Evolutionary conservation across 2,888 invertebrate genomes (phyloP).

Genomic region (Lepeophtheirus nordmannii): DNA sequence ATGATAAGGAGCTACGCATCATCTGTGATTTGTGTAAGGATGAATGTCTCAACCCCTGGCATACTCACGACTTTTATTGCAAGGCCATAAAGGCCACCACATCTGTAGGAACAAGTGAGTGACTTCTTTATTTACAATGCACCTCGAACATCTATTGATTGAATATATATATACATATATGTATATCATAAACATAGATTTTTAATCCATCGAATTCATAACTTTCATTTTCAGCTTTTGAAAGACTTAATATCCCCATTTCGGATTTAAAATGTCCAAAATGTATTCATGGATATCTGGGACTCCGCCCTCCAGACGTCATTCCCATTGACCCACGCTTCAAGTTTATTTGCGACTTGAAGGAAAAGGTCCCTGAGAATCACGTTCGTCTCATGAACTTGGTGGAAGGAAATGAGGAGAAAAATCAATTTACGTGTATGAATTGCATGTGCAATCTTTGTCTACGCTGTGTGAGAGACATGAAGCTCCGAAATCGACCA

Average conservation of each 20-base stretch:
- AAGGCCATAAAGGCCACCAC: slow-evolving; percentile 2
- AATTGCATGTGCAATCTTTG: neutral
- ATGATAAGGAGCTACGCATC: neutral
- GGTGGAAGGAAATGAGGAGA: neutral
- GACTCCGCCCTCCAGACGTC: neutral
- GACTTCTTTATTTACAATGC: too few species aligned
- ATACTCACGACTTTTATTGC: neutral
- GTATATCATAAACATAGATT: too few species aligned
- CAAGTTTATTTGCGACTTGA: neutral
- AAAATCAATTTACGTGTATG: neutral
- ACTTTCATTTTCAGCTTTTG: neutral
- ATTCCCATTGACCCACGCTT: slow-evolving; percentile 1
- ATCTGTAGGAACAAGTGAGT: neutral
- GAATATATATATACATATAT: too few species aligned
- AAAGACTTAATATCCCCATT: neutral
- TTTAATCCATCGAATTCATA: too few species aligned
- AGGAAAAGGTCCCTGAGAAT: neutral
- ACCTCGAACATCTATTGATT: too few species aligned
- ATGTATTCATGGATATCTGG: neutral
- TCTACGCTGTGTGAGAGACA: neutral
- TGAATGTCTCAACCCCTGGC: neutral
- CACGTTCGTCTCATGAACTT: neutral
- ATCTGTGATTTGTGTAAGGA: neutral
- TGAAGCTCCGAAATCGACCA: neutral
- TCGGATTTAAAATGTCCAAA: slow-evolving; percentile 2